Base-by-base conservation (phyloP, 1,140 invertebrate genomes). In the Venustaconcha ellipsiformis region DNA sequence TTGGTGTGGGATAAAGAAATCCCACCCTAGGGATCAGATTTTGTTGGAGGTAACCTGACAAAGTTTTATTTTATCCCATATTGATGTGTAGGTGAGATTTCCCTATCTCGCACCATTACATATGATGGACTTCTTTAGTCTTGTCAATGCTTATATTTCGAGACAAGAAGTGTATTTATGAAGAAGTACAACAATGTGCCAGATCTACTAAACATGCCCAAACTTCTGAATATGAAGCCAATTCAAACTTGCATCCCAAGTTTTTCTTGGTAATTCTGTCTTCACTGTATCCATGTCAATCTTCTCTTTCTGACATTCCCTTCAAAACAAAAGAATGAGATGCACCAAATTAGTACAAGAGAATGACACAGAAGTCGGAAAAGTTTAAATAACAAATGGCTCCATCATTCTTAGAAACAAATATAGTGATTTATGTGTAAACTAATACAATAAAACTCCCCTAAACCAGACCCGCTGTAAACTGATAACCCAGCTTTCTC, bases 191-290 rank as follows among this genome's bases (percentile, higher is more conserved):
- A 11, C 37, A 48, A 8, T 1, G 6, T 62, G 59, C 14, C 59
- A 11, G 12, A 18, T n/a, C 59, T 62, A 72, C 59, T 74, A 20
- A 56, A 37, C 26, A 30, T 76, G 65, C 30, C 74, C 74, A 71
- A 76, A 76, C 63, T 76, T 55, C 59, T 76, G 67, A 58, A 76
- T 67, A 14, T 71, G 20, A 12, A 76, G 68, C 74, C 69, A 66
- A 23, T 67, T 55, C 56, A 76, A 26, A 26, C 69, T 71, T 65
- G 66, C 63, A 55, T 62, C 56, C 74, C 74, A 76, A 11, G 70
- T 17, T 56, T 71, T 58, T 48, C 72, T 57, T n/a, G 66, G 68
- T 4, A 67, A 12, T 26, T 76, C 68, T 20, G 71, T 64, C 26
- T 59, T 56, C 3, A 71, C 69, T 14, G 59, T 58, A 71, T 11